A percentile compares a stretch with the other conserved stretches of the same genome.
These are phyloP conservation scores for Calameuta idolon DNA, from an alignment of 2,888 invertebrate genomes.

Conservation along the genomic window DNA sequence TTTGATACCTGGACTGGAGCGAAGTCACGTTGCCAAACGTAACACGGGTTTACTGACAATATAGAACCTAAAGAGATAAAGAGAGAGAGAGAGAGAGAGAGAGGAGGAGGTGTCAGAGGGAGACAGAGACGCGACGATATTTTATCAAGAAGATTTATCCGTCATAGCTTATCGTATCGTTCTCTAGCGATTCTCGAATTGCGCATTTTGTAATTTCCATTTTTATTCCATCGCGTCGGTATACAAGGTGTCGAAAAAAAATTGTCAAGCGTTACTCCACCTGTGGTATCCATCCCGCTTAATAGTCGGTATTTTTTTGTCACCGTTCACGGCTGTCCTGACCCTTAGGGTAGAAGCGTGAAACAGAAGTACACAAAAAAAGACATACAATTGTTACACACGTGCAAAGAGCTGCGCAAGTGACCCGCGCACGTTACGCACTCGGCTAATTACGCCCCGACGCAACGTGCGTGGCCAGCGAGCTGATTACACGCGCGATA, in stretches of 20 bases:
- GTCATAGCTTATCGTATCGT: background rate
- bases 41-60: no score
- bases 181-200: background rate
- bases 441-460: background rate
- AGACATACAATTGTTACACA: background rate
- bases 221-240: background rate
- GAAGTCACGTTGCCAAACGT: conserved; percentile 1
- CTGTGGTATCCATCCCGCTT: background rate
- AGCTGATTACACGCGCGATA: conserved; percentile 1
- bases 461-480: background rate
- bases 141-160: no score
- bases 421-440: background rate
- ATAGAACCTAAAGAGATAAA: no score
- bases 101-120: no score
- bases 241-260: background rate
- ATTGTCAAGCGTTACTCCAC: background rate
- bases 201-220: background rate
- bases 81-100: no score
- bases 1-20: conserved; percentile 38
- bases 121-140: no score
- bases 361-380: background rate
- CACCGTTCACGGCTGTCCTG: background rate
- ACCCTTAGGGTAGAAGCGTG: background rate
- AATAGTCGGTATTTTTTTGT: background rate
- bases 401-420: background rate